phyloP scores from a whole-genome alignment of 2,888 invertebrate species.

The Palloptera scutellata region DNA sequence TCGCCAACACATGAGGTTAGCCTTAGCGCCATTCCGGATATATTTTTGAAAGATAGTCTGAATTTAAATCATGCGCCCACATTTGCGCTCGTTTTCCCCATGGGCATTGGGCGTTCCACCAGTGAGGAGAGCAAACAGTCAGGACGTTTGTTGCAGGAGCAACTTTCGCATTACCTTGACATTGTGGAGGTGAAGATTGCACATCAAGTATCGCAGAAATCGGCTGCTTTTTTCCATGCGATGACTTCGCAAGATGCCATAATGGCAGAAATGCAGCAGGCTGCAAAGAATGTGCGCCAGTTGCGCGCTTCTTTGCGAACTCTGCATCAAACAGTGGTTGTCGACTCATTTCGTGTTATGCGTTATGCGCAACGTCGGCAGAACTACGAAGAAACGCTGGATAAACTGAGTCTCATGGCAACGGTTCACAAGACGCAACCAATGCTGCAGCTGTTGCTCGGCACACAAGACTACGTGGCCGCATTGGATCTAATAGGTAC shows the following conservation, averaged over 20 bases:
- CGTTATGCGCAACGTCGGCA: conserved; percentile 73
- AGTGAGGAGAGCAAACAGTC: conserved; percentile 62
- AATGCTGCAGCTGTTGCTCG: conserved; percentile 91
- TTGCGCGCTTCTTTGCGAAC: conserved; percentile 78
- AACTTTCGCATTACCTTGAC: conserved; percentile 92
- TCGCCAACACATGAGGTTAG: conserved; percentile 48
- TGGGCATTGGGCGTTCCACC: conserved; percentile 65
- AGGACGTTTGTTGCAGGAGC: conserved; percentile 82
- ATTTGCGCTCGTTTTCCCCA: conserved; percentile 85
- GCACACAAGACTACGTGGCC: conserved; percentile 96
- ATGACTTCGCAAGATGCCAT: conserved; percentile 98
- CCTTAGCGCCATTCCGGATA: conserved; percentile 79
- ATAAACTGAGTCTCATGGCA: conserved; percentile 87
- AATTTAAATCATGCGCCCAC: conserved; percentile 81
- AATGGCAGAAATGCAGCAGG: conserved; percentile 91
- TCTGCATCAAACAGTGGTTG: conserved; percentile 81
- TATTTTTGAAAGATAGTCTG: conserved; percentile 83
- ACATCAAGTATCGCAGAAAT: conserved; percentile 77
- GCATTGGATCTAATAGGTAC: conserved; percentile 96
- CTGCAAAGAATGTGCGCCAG: conserved; percentile 77
- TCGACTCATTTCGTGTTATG: conserved; percentile 81
- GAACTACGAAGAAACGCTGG: conserved; percentile 73
- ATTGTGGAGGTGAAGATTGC: conserved; percentile 76
- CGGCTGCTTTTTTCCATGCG: conserved; percentile 96
- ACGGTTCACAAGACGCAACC: conserved; percentile 98